These are phyloP conservation scores for Azorinus chamasolen DNA, from an alignment of 2,888 invertebrate species.

Conservation along the genomic window DNA sequence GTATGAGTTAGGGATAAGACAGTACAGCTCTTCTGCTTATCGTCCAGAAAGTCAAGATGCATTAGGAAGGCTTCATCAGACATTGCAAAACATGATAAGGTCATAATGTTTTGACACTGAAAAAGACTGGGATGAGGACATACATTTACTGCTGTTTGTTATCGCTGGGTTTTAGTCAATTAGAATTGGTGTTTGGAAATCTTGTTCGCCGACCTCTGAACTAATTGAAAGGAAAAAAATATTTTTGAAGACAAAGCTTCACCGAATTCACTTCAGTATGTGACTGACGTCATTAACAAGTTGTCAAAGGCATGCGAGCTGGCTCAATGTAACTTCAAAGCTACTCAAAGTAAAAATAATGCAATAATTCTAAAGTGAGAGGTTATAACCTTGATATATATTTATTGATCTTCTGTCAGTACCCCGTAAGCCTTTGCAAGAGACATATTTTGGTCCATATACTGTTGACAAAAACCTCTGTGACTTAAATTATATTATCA, in stretches of 20 bases:
- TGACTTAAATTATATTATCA: conserved; percentile 37
- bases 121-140: no score
- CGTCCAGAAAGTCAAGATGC: conserved; percentile 53
- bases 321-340: conserved; percentile 43
- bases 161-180: conserved; percentile 42
- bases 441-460: conserved; percentile 56
- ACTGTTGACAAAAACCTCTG: conserved; percentile 34
- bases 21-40: conserved; percentile 68
- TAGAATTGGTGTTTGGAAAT: conserved; percentile 46
- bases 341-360: conserved; percentile 55
- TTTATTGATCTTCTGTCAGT: conserved; percentile 59
- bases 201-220: conserved; percentile 31
- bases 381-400: conserved; percentile 60
- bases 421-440: conserved; percentile 44
- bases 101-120: no score
- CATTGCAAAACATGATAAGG: no score
- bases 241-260: conserved; percentile 26
- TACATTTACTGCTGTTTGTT: conserved; percentile 41
- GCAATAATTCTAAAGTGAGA: conserved; percentile 23
- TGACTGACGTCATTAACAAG: conserved; percentile 31
- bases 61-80: conserved; percentile 62
- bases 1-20: no score
- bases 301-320: no score
- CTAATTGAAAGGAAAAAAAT: conserved; percentile 33
- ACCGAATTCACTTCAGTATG: conserved; percentile 41